Conservation (phyloP, 2,113 vertebrate genomes). For the Zosterops lateralis region DNA sequence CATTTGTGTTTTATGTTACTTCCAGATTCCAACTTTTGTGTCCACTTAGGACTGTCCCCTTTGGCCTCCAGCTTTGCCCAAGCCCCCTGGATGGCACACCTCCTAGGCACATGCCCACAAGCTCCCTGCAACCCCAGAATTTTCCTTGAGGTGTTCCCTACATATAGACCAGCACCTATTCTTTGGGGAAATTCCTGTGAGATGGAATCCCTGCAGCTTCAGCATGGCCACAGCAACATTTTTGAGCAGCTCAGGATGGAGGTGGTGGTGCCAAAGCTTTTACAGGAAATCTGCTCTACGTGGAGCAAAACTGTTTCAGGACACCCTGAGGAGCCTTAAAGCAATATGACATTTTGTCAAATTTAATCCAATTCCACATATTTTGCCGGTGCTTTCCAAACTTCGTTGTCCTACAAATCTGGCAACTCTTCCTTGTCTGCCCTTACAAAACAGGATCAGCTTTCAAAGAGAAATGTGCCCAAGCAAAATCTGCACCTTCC, state of each 20-base stretch:
- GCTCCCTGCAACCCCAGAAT: neutral
- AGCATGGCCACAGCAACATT: neutral
- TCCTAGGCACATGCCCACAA: rapidly evolving
- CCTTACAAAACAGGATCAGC: constrained; percentile 54
- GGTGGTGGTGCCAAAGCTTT: neutral
- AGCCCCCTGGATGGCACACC: neutral
- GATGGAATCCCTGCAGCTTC: neutral
- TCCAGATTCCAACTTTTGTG: neutral
- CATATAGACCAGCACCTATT: neutral
- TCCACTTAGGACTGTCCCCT: neutral
- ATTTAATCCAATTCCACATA: constrained; percentile 60
- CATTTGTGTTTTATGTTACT: neutral
- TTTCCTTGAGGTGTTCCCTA: neutral
- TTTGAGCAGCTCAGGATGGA: neutral
- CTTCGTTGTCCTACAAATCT: constrained; percentile 47
- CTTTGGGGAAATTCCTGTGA: neutral
- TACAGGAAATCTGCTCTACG: neutral
- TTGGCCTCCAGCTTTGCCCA: neutral
- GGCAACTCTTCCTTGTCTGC: constrained; percentile 52
- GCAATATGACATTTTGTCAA: constrained; percentile 60
- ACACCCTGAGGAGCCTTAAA: constrained; percentile 46
- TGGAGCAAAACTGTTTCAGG: constrained; percentile 36
- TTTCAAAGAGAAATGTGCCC: constrained; percentile 57
- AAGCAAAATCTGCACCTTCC: constrained; percentile 36
- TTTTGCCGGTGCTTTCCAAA: constrained; percentile 48